Evolutionary conservation across 2,888 invertebrate genomes (phyloP), one percentile per base, ranked within the genome.

Genomic region (Sphaeridia pumilis): DNA sequence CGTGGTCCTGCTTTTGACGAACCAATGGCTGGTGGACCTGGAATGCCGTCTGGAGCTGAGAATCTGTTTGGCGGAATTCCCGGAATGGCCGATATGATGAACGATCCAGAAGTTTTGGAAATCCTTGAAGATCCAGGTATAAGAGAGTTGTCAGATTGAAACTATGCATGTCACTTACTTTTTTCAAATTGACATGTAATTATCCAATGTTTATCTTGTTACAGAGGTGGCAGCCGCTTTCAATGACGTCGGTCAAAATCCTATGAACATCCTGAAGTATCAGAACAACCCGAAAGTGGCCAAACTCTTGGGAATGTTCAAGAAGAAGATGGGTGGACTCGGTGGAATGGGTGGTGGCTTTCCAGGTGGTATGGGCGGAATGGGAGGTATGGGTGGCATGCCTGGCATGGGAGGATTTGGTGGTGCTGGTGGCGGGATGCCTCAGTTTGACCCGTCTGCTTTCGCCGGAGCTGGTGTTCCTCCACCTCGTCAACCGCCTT

Each of bases 221-320:
- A 84, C 85, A 2, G 87, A 88, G 70, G 79, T 87, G 2, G 75
- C 80, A 0, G 76, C 76, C 3, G 87, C 87, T 1, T 83, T 88
- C 69, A 74, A 78, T 64, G 93, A 93, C 66, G 83, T 93, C 49
- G 79, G 83, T 1, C 66, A 75, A 34, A 89, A 94, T 72, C 92
- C 93, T 10, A 78, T 78, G 14, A 92, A 89, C 69, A 79, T 90
- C 54, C 72, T 80, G 45, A 93, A 94, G 70, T 89, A 94, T 68
- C 82, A 86, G 68, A 79, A 78, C 65, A 89, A 92, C 71, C 88
- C 89, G 0, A 90, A 90, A 73, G 76, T 92, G n/a, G 77, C 81
- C 65, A 76, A 78, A n/a, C 72, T 87, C 35, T 78, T 88, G 55
- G 77, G 78, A 57, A 84, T 83, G 67, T 70, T 86, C 66, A 77